Conservation (phyloP, 2,888 invertebrate genomes). For the Pristionchus exspectatus region DNA sequence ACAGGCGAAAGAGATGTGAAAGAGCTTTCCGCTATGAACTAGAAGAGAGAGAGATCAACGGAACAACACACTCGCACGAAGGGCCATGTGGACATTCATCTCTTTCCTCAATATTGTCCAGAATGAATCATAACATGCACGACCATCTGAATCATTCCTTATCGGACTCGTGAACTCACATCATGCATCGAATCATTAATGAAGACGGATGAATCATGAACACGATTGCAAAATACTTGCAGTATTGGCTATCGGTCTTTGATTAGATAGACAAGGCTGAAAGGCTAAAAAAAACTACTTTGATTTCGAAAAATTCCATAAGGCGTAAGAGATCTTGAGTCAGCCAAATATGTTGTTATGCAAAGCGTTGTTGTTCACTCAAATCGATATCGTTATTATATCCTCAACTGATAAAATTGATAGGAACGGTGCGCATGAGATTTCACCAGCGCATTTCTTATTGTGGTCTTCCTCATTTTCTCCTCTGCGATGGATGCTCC, state of each 20-base stretch:
- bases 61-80: background rate
- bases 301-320: background rate
- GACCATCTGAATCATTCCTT: background rate
- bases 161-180: background rate
- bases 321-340: background rate
- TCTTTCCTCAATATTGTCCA: background rate
- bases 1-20: background rate
- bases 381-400: background rate
- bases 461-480: background rate
- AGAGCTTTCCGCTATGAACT: background rate
- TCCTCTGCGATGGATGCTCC: background rate
- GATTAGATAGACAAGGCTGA: no score
- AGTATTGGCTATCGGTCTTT: no score
- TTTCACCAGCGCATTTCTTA: background rate
- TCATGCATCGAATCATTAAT: background rate
- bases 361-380: background rate
- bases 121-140: background rate
- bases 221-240: background rate
- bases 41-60: background rate
- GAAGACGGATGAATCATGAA: background rate
- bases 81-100: background rate
- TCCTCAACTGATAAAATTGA: background rate
- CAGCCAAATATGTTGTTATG: background rate
- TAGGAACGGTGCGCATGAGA: background rate
- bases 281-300: no score